Conservation (phyloP, 2,888 invertebrate species). For the Reticulitermes lucifugus region DNA sequence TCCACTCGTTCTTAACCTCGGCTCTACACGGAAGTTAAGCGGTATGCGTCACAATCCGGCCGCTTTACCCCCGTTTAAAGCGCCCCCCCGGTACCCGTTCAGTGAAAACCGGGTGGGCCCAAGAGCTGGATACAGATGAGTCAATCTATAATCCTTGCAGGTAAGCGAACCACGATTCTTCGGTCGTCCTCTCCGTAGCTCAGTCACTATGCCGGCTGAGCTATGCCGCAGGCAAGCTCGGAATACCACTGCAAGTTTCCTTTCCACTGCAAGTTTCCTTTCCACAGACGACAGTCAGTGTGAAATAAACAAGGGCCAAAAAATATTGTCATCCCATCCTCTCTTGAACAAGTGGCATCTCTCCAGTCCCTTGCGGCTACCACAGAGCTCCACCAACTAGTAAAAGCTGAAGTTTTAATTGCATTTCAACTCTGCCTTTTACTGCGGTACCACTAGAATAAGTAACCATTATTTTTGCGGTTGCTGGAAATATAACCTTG, state of each 20-base stretch:
- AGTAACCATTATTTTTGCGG: conserved; percentile 16
- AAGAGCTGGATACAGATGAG: no score
- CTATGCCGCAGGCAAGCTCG: neutral
- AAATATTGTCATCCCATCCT: neutral
- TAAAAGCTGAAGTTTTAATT: conserved; percentile 48
- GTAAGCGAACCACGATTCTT: no score
- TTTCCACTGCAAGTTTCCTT: neutral
- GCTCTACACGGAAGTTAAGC: no score
- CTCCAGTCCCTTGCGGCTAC: conserved; percentile 1
- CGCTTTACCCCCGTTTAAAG: no score
- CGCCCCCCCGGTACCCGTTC: no score
- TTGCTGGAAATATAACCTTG: conserved; percentile 29
- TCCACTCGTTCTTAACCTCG: no score
- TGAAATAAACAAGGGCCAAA: neutral
- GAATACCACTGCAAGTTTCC: neutral
- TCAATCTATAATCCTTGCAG: no score
- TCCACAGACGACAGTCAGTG: neutral
- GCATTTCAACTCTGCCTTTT: conserved; percentile 36
- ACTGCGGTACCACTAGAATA: conserved; percentile 23
- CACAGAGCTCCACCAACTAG: conserved; percentile 29
- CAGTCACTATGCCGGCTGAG: no score
- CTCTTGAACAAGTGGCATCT: neutral
- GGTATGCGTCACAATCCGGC: no score
- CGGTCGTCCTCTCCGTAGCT: no score
- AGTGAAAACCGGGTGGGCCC: no score